Evolutionary conservation across 2,888 invertebrate genomes (phyloP).

Genomic region (Ellobium chinense): DNA sequence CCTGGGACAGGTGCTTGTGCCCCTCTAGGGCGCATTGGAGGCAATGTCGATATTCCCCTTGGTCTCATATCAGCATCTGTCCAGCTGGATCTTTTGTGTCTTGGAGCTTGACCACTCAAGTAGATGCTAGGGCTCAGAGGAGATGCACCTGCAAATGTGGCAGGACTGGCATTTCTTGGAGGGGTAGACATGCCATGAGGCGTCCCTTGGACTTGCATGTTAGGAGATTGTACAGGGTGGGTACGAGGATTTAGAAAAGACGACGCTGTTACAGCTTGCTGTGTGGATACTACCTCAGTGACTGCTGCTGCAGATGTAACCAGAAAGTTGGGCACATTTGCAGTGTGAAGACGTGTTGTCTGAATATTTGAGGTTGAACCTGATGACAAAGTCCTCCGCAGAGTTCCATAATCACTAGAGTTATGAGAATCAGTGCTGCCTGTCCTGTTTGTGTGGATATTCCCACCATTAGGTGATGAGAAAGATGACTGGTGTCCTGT

Average conservation of each 20-base stretch:
- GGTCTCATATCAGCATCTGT: slow-evolving; percentile 35
- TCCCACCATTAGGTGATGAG: neutral
- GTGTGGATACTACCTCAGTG: neutral
- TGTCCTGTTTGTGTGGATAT: neutral
- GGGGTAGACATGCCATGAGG: slow-evolving; percentile 1
- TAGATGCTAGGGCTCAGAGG: slow-evolving; percentile 46
- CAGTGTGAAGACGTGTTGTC: neutral
- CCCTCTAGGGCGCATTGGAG: neutral
- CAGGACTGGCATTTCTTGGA: neutral
- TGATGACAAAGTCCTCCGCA: slow-evolving; percentile 10
- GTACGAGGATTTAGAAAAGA: slow-evolving; percentile 3
- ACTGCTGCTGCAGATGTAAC: slow-evolving; percentile 14
- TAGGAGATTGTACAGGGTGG: neutral
- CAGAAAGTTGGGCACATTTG: slow-evolving; percentile 31
- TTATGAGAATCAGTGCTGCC: neutral
- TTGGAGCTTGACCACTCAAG: slow-evolving; percentile 38
- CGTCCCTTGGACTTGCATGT: neutral
- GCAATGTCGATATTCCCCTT: slow-evolving; percentile 1
- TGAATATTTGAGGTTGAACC: neutral
- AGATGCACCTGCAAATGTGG: slow-evolving; percentile 4
- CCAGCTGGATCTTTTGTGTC: slow-evolving; percentile 33
- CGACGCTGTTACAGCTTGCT: neutral
- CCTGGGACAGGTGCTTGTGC: neutral
- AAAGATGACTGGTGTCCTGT: neutral
- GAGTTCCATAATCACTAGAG: slow-evolving; percentile 6